Conservation (phyloP, 2,888 invertebrate genomes). For the Falcaria lacertinaria region DNA sequence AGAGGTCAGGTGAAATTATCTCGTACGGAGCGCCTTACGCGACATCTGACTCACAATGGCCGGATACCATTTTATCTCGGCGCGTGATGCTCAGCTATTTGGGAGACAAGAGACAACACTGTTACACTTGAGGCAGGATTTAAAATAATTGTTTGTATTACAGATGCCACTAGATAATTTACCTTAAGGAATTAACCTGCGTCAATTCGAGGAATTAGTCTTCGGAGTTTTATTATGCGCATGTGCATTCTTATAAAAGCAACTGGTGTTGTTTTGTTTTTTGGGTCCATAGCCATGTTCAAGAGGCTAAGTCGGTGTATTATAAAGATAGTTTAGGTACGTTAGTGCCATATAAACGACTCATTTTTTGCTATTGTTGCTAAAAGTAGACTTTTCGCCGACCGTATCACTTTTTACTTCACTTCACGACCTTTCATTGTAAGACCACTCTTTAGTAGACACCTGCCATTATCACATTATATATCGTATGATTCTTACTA, state of each 20-base stretch:
- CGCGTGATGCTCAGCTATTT: constrained; percentile 47
- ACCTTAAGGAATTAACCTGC: not conserved
- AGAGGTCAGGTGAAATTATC: constrained; percentile 80
- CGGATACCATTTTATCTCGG: constrained; percentile 59
- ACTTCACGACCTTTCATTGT: not conserved
- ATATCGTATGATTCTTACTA: too few species aligned
- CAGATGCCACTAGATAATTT: not conserved
- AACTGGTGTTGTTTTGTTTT: not conserved
- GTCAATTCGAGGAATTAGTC: not conserved
- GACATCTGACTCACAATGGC: constrained; percentile 70
- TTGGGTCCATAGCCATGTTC: not conserved
- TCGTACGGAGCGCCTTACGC: constrained; percentile 60
- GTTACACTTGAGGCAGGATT: constrained; percentile 14
- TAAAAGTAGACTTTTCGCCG: not conserved
- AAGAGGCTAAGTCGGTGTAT: not conserved
- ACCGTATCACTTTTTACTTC: not conserved
- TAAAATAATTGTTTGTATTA: not conserved
- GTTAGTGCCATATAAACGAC: not conserved
- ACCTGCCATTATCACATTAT: constrained; percentile 1
- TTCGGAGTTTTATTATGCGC: not conserved
- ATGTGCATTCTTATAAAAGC: not conserved
- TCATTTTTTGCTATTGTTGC: not conserved
- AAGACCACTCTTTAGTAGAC: constrained; percentile 1
- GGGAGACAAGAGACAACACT: constrained; percentile 35
- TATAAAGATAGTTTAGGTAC: not conserved